These are phyloP conservation scores for Entomobrya proxima DNA, from an alignment of 2,888 invertebrate genomes.

Conservation along the genomic window DNA sequence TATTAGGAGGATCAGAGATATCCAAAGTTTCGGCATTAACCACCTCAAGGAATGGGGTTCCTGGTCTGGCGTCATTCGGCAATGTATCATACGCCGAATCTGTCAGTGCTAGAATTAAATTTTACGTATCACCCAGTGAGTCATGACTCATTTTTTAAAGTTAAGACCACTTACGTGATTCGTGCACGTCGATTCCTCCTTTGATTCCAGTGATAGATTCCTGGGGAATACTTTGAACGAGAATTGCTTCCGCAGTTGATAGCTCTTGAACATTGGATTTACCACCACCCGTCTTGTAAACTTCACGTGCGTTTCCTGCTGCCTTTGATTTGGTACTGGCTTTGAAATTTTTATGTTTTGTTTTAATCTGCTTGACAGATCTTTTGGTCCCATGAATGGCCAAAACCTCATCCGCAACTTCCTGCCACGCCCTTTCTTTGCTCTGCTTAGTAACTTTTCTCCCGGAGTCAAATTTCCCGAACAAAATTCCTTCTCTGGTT, in stretches of 20 bases:
- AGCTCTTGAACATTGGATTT: not conserved
- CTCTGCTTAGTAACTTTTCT: not conserved
- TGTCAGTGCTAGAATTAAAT: not conserved
- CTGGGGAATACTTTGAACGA: not conserved
- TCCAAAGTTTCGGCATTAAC: too few species aligned
- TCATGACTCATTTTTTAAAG: slow-evolving; percentile 11
- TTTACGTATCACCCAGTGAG: slow-evolving; percentile 6
- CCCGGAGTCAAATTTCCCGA: not conserved
- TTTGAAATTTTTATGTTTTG: slow-evolving; percentile 40
- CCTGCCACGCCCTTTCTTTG: slow-evolving; percentile 40
- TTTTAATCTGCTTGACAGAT: slow-evolving; percentile 27
- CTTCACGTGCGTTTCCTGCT: not conserved
- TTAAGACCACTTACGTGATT: slow-evolving; percentile 26
- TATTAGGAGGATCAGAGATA: too few species aligned
- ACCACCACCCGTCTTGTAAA: slow-evolving; percentile 59
- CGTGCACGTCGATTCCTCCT: slow-evolving; percentile 55
- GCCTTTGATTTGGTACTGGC: not conserved
- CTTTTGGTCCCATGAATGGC: slow-evolving; percentile 26
- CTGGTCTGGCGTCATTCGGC: not conserved
- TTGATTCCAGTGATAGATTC: slow-evolving; percentile 33
- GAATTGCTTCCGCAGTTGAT: not conserved
- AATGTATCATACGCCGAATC: not conserved
- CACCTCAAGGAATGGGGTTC: too few species aligned
- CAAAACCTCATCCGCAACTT: slow-evolving; percentile 1
- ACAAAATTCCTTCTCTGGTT: not conserved